Evolutionary conservation across 2,113 vertebrate species (phyloP).

Genomic region (Ptyas mucosa): DNA sequence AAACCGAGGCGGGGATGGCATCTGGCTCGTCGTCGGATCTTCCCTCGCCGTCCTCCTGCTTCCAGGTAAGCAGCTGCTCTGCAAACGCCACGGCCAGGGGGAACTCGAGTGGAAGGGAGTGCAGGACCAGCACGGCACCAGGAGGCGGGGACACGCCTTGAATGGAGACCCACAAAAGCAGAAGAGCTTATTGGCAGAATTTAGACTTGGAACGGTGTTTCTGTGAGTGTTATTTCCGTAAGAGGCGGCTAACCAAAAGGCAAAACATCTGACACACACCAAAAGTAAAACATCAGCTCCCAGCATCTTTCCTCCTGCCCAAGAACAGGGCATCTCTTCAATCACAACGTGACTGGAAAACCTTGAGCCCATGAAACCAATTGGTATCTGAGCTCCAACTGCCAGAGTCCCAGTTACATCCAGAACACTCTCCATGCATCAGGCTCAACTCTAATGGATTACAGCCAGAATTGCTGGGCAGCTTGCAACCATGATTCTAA

Average conservation of each 20-base stretch:
- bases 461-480: too few species aligned
- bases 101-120: slow-evolving; percentile 94
- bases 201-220: not conserved
- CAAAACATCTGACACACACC: not conserved
- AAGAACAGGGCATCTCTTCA: too few species aligned
- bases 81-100: slow-evolving; percentile 93
- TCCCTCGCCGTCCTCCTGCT: slow-evolving; percentile 78
- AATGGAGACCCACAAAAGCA: not conserved
- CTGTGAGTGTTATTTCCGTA: not conserved
- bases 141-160: slow-evolving; percentile 93
- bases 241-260: too few species aligned
- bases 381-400: not conserved
- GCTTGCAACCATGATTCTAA: not conserved
- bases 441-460: not conserved
- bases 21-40: slow-evolving; percentile 88
- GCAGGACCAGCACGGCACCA: slow-evolving; percentile 87
- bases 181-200: not conserved
- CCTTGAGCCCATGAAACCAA: too few species aligned
- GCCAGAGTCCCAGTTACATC: too few species aligned
- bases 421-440: not conserved
- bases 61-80: slow-evolving; percentile 92
- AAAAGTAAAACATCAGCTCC: too few species aligned
- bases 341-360: not conserved
- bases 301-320: not conserved
- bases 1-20: slow-evolving; percentile 84